Base-by-base conservation (phyloP, 2,113 vertebrate genomes). In the Copsychus sechellarum region DNA sequence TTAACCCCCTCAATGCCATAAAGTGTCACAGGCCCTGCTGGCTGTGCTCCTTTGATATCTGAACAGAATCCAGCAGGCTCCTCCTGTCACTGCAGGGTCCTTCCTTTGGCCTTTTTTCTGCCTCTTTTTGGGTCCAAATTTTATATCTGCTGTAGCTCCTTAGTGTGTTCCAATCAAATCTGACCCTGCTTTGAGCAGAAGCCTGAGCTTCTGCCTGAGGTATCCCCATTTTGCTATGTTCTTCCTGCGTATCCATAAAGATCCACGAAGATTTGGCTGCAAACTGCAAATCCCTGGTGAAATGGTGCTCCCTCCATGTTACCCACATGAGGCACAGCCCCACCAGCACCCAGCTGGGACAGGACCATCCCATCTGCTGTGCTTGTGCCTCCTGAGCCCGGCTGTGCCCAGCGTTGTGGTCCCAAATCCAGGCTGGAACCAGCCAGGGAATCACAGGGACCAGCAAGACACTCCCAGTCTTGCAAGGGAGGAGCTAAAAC, bases 321-420 rank as follows among this genome's bases (percentile, higher is more conserved):
- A 38, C 28, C 25, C 51, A 18, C 33, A 15, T 0, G 22, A 33
- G 26, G 38, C 61, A 34, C 33, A 51, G 2, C 57, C 48, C 17
- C 29, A 72, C 14, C 53, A 83, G 60, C 65, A 31, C 28, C 34
- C 42, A 81, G 1, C 6, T 60, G 56, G 45, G 77, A 36, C 67
- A 48, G 78, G 71, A 11, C 18, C 43, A 24, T 19, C 38, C 40
- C 13, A 4, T 11, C 61, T 81, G 51, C 58, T 69, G n/a, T n/a
- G 53, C 10, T 29, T 60, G 34, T 25, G 12, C 18, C 53, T n/a
- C 8, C 71, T 34, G 28, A 82, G 22, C 34, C 50, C 36, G 34
- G 28, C 54, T 3, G 3, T 36, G 64, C 33, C n/a, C 40, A 45
- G 14, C 0, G 0, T 2, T 2, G 10, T 5, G 26, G 9, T 11